A percentile compares a stretch with the other conserved stretches of the same genome.
These are phyloP conservation scores for Pseudoips prasinana DNA, from an alignment of 2,888 invertebrate genomes.

Conservation along the genomic window DNA sequence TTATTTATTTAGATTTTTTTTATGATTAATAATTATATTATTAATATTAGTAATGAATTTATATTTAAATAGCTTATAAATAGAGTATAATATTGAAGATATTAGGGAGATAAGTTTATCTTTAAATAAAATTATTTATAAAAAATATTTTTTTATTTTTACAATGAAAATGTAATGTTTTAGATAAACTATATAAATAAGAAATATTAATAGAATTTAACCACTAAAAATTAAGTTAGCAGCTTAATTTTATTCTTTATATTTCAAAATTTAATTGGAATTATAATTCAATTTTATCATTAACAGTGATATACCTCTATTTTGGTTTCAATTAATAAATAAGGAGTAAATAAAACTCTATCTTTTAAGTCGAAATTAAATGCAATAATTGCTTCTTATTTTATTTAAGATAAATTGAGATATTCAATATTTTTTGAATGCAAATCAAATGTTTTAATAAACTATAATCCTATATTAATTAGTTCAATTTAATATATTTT, in stretches of 20 bases:
- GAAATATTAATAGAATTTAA: too few species aligned
- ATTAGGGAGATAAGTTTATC: constrained; percentile 54
- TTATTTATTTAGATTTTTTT: constrained; percentile 72
- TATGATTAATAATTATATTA: constrained; percentile 52
- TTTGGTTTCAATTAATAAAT: constrained; percentile 82
- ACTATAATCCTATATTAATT: constrained; percentile 62
- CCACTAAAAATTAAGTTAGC: constrained; percentile 85
- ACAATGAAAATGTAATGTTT: constrained; percentile 86
- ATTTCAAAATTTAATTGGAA: constrained; percentile 83
- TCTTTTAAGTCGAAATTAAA: constrained; percentile 75
- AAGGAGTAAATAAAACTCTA: constrained; percentile 68
- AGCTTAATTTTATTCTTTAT: constrained; percentile 79
- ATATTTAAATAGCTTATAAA: constrained; percentile 61
- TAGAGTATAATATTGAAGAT: constrained; percentile 68
- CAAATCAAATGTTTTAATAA: constrained; percentile 68
- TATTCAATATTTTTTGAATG: constrained; percentile 62
- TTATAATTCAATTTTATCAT: too few species aligned
- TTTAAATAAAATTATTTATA: constrained; percentile 57
- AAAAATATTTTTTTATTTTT: constrained; percentile 75
- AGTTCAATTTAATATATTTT: constrained; percentile 68
- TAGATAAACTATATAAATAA: constrained; percentile 79
- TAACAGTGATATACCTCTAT: constrained; percentile 85
- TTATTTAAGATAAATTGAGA: constrained; percentile 65
- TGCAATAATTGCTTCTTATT: constrained; percentile 81
- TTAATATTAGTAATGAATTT: constrained; percentile 31